Evolutionary conservation across 2,888 invertebrate species (phyloP), one percentile per base, ranked within the genome.

Genomic region (Lobophora halterata): DNA sequence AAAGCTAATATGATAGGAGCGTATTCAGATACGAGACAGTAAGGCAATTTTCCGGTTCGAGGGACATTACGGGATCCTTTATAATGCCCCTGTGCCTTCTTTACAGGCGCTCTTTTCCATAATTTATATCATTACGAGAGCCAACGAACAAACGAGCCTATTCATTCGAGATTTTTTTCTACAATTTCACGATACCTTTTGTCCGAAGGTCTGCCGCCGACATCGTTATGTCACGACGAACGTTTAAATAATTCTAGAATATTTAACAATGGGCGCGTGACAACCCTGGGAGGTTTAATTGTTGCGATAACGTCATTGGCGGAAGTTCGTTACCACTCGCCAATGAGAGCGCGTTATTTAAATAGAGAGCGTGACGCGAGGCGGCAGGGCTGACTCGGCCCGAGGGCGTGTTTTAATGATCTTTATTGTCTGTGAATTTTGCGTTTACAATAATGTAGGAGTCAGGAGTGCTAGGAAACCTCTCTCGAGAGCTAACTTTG

Each of bases 331-430:
- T 69, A 73, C 61, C 61, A 65, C 55, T 61, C 68, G 48, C 70
- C 73, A 79, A 76, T 74, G 61, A 67, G 64, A 52, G 55, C 33
- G 57, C 61, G 60, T 55, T 65, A 70, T 71, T 76, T 65, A 61
- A 74, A 77, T 71, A 58, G 64, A 49, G 64, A 67, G 61, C 52
- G 55, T 58, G 46, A 43, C 52, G 61, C 49, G 50, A 46, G 48
- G 55, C 52, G 51, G 54, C 60, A 73, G 71, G 75, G 74, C 49
- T 58, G 43, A 36, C 18, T n/a, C 30, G 10, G 69, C 75, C 64
- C 48, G 55, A 48, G 70, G 78, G 68, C 51, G 24, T 51, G 63
- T 68, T 71, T 67, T 80, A 81, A 80, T 71, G 78, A 80, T 55
- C 71, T 67, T 65, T 67, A 76, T 75, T 78, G 73, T 79, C 58